Conservation (phyloP, 2,888 invertebrate genomes). For the Plusia festucae region DNA sequence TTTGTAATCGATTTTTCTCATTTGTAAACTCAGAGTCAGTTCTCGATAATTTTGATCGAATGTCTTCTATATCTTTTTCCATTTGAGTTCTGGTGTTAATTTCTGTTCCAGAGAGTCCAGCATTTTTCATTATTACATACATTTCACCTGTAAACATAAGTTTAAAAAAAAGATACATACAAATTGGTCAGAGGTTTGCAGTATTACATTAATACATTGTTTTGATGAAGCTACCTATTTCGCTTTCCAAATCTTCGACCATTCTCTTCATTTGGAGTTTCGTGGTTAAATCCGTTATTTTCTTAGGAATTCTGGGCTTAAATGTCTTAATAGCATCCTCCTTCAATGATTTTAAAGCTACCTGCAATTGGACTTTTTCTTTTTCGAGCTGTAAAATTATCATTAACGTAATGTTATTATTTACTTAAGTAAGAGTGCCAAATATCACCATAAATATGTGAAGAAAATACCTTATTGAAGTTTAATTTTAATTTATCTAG, state of each 20-base stretch:
- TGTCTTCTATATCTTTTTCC: conserved; percentile 87
- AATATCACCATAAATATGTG: not conserved
- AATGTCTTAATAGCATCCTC: conserved; percentile 91
- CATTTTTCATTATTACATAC: conserved; percentile 90
- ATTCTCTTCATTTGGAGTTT: conserved; percentile 94
- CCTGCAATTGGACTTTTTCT: conserved; percentile 91
- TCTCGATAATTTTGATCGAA: conserved; percentile 85
- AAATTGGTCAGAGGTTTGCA: not conserved
- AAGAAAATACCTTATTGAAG: conserved; percentile 76
- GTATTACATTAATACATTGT: not conserved
- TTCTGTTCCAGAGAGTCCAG: conserved; percentile 86
- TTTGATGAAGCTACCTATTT: conserved; percentile 90
- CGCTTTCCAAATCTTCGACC: conserved; percentile 96
- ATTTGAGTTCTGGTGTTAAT: conserved; percentile 82
- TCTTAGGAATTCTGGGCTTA: conserved; percentile 92
- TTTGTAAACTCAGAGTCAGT: conserved; percentile 86
- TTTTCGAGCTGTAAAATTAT: conserved; percentile 85
- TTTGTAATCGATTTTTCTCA: conserved; percentile 85
- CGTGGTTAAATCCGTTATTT: conserved; percentile 92
- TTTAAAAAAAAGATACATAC: conserved; percentile 2
- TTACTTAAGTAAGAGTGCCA: not conserved
- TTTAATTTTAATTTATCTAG: conserved; percentile 88
- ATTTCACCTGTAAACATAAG: conserved; percentile 85
- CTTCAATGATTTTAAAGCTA: conserved; percentile 91
- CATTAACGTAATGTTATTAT: not conserved